Conservation (phyloP, 2,888 invertebrate species). For the Scaptomyza polygonia region DNA sequence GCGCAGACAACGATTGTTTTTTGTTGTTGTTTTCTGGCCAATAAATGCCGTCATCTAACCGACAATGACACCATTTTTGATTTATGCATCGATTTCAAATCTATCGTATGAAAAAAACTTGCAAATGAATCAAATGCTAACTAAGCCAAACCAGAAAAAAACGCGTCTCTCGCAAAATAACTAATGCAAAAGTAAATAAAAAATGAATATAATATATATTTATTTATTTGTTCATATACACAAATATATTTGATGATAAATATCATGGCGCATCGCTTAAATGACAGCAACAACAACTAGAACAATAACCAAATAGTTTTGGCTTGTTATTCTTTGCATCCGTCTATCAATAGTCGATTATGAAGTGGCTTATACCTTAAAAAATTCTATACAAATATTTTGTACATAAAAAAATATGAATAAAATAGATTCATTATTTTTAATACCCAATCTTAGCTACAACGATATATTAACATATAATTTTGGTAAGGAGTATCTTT, state of each 20-base stretch:
- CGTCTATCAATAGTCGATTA: slow-evolving; percentile 23
- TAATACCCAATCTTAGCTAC: background rate
- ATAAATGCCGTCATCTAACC: slow-evolving; percentile 47
- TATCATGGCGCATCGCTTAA: slow-evolving; percentile 56
- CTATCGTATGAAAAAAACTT: slow-evolving; percentile 32
- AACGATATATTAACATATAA: background rate
- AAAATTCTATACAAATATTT: too few relatives aligned
- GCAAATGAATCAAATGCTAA: slow-evolving; percentile 37
- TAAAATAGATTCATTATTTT: background rate
- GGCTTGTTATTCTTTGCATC: slow-evolving; percentile 36
- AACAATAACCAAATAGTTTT: slow-evolving; percentile 66
- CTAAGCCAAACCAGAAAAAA: slow-evolving; percentile 16
- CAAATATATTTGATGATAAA: too few relatives aligned
- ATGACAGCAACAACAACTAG: slow-evolving; percentile 65
- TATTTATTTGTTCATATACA: slow-evolving; percentile 33
- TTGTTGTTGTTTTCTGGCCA: background rate
- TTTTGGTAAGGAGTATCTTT: slow-evolving; percentile 4
- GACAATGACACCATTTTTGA: slow-evolving; percentile 68
- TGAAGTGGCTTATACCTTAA: background rate
- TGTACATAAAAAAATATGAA: too few relatives aligned
- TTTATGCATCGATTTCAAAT: slow-evolving; percentile 75
- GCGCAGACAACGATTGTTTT: slow-evolving; percentile 18
- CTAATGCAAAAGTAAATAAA: slow-evolving; percentile 33
- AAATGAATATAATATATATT: slow-evolving; percentile 10
- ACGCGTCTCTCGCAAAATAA: slow-evolving; percentile 15